phyloP scores from a whole-genome alignment of 2,113 vertebrate genomes.

The Poecilia latipinna region DNA sequence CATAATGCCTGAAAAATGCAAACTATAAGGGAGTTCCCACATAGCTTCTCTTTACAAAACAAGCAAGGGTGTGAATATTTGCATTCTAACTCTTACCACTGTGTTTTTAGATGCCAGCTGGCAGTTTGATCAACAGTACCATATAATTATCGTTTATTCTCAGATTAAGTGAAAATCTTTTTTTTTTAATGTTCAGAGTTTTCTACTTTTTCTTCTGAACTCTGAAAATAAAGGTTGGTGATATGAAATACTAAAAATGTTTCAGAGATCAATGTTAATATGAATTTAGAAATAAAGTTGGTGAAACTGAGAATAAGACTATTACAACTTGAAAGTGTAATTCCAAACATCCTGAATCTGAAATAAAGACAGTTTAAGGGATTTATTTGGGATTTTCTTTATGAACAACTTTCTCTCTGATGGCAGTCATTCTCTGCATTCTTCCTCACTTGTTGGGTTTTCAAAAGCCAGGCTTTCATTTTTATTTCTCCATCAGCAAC shows the following conservation, averaged over 20 bases:
- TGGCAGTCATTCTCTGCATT: constrained; percentile 78
- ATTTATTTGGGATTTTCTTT: constrained; percentile 44
- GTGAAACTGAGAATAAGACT: neutral
- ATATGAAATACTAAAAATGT: neutral
- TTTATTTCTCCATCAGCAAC: constrained; percentile 33
- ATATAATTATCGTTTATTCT: no score
- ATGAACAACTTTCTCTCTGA: constrained; percentile 68
- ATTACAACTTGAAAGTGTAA: no score
- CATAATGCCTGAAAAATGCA: constrained; percentile 1
- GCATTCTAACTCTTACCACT: neutral
- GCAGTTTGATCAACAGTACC: no score
- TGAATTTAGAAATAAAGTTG: neutral
- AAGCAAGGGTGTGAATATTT: neutral
- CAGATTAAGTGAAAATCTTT: no score
- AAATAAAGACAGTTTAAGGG: constrained; percentile 46
- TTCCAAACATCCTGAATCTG: constrained; percentile 19
- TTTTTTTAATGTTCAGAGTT: no score
- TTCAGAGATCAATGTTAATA: neutral
- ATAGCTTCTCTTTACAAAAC: neutral
- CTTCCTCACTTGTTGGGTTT: constrained; percentile 45
- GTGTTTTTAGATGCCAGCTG: neutral
- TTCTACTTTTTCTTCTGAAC: no score
- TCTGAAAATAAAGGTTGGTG: no score
- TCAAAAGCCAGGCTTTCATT: constrained; percentile 47
- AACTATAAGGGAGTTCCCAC: neutral